Conservation (phyloP, 64 coral and sea anemone species). For the Montipora sp. region DNA sequence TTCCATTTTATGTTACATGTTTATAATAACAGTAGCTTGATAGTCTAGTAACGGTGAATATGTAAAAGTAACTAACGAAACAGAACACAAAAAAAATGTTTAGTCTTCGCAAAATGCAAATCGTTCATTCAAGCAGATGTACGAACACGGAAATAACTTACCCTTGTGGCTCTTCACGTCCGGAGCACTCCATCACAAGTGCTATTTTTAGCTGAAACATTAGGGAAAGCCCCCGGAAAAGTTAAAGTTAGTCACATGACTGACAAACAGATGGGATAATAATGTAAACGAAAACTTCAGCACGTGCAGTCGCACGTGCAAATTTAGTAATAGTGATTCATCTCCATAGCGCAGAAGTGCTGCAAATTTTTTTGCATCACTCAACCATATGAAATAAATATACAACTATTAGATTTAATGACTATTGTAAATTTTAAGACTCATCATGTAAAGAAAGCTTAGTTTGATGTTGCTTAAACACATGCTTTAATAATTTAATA, state of each 20-base stretch:
- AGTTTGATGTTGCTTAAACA: too few species aligned
- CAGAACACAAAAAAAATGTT: constrained; percentile 15
- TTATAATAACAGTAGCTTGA: too few species aligned
- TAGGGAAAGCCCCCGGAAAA: constrained; percentile 76
- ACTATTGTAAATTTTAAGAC: too few species aligned
- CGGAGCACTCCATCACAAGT: constrained; percentile 58
- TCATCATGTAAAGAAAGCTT: too few species aligned
- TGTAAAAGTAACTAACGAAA: not conserved
- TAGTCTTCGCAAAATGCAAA: constrained; percentile 73
- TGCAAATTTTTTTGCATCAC: not conserved
- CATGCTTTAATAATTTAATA: too few species aligned
- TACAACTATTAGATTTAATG: too few species aligned
- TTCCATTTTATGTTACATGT: not conserved
- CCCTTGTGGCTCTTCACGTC: constrained; percentile 68
- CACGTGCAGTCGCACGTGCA: not conserved
- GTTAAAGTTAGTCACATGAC: constrained; percentile 46
- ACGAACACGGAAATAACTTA: constrained; percentile 25
- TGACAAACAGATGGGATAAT: constrained; percentile 25
- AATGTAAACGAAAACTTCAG: not conserved
- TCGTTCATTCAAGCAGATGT: not conserved
- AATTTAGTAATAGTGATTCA: not conserved
- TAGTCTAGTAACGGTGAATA: not conserved
- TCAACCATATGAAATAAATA: not conserved
- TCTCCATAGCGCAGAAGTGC: not conserved
- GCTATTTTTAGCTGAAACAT: constrained; percentile 59